phyloP scores from a whole-genome alignment of 2,113 vertebrate genomes.

The Prochilodus magdalenae region DNA sequence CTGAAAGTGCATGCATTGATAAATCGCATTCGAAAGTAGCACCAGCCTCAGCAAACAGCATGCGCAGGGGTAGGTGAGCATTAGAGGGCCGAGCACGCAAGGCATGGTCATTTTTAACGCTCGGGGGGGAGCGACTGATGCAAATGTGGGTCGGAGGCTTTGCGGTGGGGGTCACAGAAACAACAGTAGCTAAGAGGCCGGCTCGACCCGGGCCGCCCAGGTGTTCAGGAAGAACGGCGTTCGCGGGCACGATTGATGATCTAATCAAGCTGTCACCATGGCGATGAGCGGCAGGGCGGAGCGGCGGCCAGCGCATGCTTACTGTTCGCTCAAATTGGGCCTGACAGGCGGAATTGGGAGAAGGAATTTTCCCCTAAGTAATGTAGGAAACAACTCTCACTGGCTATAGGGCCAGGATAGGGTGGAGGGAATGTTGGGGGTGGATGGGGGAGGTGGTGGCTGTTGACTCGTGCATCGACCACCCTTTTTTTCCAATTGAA shows the following conservation, averaged over 20 bases:
- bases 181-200: constrained; percentile 86
- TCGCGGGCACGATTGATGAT: constrained; percentile 91
- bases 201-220: constrained; percentile 88
- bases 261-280: constrained; percentile 94
- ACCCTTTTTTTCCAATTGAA: not conserved
- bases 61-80: constrained; percentile 4
- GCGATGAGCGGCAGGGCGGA: constrained; percentile 84
- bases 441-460: no score
- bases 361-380: constrained; percentile 89
- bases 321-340: constrained; percentile 91
- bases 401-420: not conserved
- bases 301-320: constrained; percentile 80
- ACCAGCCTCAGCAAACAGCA: not conserved
- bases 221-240: constrained; percentile 91
- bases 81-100: not conserved
- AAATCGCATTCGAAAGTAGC: not conserved
- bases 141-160: constrained; percentile 74
- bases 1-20: not conserved
- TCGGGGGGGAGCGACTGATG: constrained; percentile 72
- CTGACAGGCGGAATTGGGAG: constrained; percentile 92
- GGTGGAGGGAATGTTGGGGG: not conserved
- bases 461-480: no score
- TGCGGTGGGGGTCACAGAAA: constrained; percentile 77
- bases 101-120: constrained; percentile 74
- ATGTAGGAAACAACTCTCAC: constrained; percentile 89